Conservation (phyloP, 2,113 vertebrate species). For the Micronycteris hirsuta region DNA sequence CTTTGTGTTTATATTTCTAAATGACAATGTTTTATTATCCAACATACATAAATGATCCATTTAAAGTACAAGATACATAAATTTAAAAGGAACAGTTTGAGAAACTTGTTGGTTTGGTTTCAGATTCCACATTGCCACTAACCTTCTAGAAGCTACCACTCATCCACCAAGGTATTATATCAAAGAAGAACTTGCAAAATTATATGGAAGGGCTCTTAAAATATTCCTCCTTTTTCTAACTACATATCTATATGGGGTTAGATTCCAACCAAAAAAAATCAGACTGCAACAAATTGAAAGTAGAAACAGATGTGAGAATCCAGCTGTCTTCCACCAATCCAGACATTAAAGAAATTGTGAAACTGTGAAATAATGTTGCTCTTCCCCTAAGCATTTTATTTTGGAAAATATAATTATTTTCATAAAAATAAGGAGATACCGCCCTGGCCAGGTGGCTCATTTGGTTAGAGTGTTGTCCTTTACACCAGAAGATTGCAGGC, state of each 20-base stretch:
- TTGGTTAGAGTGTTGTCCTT: too few species aligned
- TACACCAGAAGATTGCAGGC: too few species aligned
- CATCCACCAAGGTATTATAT: not conserved
- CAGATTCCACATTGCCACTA: not conserved
- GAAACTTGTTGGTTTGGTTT: not conserved
- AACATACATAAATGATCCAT: not conserved
- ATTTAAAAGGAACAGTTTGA: not conserved
- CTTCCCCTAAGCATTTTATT: not conserved
- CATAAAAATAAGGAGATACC: not conserved
- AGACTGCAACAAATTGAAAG: not conserved
- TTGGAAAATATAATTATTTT: constrained; percentile 13
- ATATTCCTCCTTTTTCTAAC: not conserved
- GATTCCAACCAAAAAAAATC: not conserved
- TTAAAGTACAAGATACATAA: not conserved
- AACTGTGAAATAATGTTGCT: not conserved
- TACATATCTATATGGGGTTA: not conserved
- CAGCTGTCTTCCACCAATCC: not conserved
- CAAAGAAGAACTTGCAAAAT: not conserved
- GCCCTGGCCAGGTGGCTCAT: too few species aligned
- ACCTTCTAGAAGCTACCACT: not conserved
- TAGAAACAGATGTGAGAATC: not conserved
- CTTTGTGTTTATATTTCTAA: not conserved
- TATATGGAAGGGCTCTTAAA: not conserved
- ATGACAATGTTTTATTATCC: not conserved
- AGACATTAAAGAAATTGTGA: not conserved